Percentiles rank a stretch among this genome's conserved stretches.
Conservation (phyloP, 2,888 invertebrate genomes). For the Aethes cnicana region DNA sequence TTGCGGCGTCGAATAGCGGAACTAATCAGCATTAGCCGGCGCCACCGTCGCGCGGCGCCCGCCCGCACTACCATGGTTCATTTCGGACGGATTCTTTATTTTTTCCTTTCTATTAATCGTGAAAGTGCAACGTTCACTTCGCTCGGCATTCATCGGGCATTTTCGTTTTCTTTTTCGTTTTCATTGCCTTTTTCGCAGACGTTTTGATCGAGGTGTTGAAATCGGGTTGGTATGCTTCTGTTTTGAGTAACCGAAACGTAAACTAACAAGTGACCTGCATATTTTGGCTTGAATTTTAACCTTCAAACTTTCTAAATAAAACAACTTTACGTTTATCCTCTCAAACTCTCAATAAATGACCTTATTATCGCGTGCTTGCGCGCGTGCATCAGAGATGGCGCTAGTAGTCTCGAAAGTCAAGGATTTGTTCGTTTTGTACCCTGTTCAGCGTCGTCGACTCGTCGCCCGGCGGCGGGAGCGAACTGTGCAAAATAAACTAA, state of each 20-base stretch:
- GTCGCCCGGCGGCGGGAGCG: not conserved
- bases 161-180: slow-evolving; percentile 75
- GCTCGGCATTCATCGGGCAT: slow-evolving; percentile 71
- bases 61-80: slow-evolving; percentile 70
- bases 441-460: not conserved
- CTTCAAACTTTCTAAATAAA: too few species aligned
- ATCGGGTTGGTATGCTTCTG: slow-evolving; percentile 6
- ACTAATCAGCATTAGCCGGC: slow-evolving; percentile 60
- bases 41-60: slow-evolving; percentile 49
- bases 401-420: slow-evolving; percentile 45
- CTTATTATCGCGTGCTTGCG: slow-evolving; percentile 44
- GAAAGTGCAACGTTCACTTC: slow-evolving; percentile 80
- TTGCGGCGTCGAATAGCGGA: slow-evolving; percentile 71
- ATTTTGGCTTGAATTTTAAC: too few species aligned
- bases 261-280: not conserved
- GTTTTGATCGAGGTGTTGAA: slow-evolving; percentile 68
- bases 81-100: slow-evolving; percentile 65
- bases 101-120: slow-evolving; percentile 73
- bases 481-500: too few species aligned
- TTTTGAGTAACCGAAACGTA: not conserved
- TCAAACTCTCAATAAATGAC: too few species aligned
- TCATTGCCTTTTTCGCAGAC: slow-evolving; percentile 69
- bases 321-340: too few species aligned
- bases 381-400: slow-evolving; percentile 63
- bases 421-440: slow-evolving; percentile 12